Evolutionary conservation across 2,888 invertebrate genomes (phyloP), one percentile per base, ranked within the genome.

Genomic region (Andrena hattorfiana): DNA sequence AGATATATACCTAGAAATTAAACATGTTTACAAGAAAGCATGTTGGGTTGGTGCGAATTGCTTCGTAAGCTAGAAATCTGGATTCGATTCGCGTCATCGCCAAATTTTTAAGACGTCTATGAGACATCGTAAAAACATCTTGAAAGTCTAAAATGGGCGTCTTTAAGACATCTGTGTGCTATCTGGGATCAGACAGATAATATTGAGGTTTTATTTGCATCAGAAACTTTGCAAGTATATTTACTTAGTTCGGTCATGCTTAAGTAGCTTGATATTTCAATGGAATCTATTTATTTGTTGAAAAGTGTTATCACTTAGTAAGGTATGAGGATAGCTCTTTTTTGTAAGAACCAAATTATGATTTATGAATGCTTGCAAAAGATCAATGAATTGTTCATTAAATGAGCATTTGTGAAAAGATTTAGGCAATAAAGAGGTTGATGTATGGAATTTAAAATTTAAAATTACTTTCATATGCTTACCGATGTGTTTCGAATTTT

Each of bases 401-500:
- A 59, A 28, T 64, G 30, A n/a, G 70, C 48, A 56, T 26, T 13
- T 62, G 32, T 54, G 62, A 32, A 32, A 72, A 48, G 20, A 35
- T 62, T 78, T 77, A 62, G 32, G 62, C n/a, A 30, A 59, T 64
- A 77, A 70, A 10, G 20, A 66, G 67, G 16, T 60, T 62, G 48
- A 30, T 77, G 20, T 49, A 48, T 69, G 54, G 42, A 49, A 62
- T 28, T 67, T 60, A 20, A 7, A 28, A 30, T 35, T 20, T 51
- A 7, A 70, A 20, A n/a, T 62, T 54, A 42, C 10, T 67, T 62
- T 66, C 32, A 51, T 62, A 28, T 1, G 28, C 56, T 51, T 42
- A 35, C 26, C 56, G 26, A 66, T 42, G 2, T 67, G 1, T 30
- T 42, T 30, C 8, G 32, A 48, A 49, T 60, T 20, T 51, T 35